Base-by-base conservation (phyloP, 2,797 vertebrate species). In the Brachymystax lenok region DNA sequence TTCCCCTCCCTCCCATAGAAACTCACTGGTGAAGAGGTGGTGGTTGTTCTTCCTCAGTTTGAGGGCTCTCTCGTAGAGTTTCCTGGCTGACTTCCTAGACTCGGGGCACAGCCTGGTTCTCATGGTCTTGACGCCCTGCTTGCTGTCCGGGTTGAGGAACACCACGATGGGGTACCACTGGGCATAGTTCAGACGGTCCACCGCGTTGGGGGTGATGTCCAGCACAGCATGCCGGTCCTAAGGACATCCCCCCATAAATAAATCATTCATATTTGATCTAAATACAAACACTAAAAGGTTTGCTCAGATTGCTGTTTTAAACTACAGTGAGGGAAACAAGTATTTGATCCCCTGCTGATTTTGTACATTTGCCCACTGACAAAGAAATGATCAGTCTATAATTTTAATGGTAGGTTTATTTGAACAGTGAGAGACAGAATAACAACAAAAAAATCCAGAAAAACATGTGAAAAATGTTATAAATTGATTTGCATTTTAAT, bases 151-250 rank as follows among this genome's bases (percentile, higher is more conserved):
- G 89, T 99, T 98, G 77, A 99, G 93, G 83, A 99, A 99, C 63
- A 98, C 96, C 64, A 99, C 98, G 61, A 99, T 99, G 16, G 98
- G 98, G 92, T 99, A 99, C 98, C 98, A 99, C 94, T 99, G 98
- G 16, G 98, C 98, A 1, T 99, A 99, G 91, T 99, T 99, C 79
- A 99, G 95, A 56, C 97, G 96, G 89, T 99, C 98, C 87, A 99
- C 98, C 28, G 98, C 98, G 71, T 99, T 99, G n/a, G 98, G 98
- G 51, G 98, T 99, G 83, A 99, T 98, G 85, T 99, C 98, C 89
- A 99, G 89, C 79, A 99, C 94, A 33, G 98, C 98, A 50, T 99
- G 98, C 81, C 98, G 99, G 90, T 99, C 98, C 98, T 99, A 79
- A 14, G 84, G 1, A 72, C 12, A 76, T 33, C 86, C 40, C 84